Evolutionary conservation across 2,113 vertebrate genomes (phyloP), one percentile per base, ranked within the genome.

Genomic region (Apodemus sylvaticus): DNA sequence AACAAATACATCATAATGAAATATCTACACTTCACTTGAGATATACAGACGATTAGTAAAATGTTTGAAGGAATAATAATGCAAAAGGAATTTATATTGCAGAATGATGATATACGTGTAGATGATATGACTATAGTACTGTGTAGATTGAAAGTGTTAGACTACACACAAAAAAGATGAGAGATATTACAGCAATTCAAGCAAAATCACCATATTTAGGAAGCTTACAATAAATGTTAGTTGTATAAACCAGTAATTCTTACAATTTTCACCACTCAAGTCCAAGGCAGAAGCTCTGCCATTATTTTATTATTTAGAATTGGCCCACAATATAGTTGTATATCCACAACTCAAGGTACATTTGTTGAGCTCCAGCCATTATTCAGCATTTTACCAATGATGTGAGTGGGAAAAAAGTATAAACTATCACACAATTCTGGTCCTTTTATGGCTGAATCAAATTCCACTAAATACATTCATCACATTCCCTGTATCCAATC

Each of bases 231-330:
- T 90, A 87, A 90, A 64, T n/a, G 31, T 55, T 87, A 77, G 31
- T 53, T 94, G 19, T 42, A 39, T 76, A 93, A 95, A 83, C 48
- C 51, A 87, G 29, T 9, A 95, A 85, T 92, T 92, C 79, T 93
- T 87, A 93, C 24, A 91, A 58, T 92, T 90, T 86, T 62, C 3
- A 82, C 34, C 53, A 51, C 85, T 94, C 83, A 85, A n/a, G 77
- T 70, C 42, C 55, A 87, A 87, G 8, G 34, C 17, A 85, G 70
- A 76, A 71, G 89, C 7, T 62, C 85, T 90, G 6, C 19, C 60
- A 95, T 83, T 77, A 85, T 53, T 89, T 81, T 71, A 92, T 95
- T 92, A 92, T 51, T 87, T 89, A 48, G 62, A 97, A 94, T 76
- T 95, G 42, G 1, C 7, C n/a, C 34, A 51, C 11, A 36, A 17